Base-by-base conservation (phyloP, 2,113 vertebrate genomes). In the Scomber scombrus region DNA sequence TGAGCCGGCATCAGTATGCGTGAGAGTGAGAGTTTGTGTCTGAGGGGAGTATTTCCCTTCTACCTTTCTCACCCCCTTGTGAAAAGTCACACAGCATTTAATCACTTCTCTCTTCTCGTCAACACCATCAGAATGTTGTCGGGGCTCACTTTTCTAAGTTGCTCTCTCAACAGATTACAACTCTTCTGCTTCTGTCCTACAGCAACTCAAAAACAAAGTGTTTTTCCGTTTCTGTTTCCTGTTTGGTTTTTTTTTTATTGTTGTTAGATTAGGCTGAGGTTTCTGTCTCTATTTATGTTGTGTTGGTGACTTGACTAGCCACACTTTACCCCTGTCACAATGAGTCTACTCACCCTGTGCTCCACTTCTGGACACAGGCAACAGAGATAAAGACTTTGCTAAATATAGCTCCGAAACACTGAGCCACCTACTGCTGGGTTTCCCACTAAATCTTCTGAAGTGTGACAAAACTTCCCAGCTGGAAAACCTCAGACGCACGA, bases 21-120 rank as follows among this genome's bases (percentile, higher is more conserved):
- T 61, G 15, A 66, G 75, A 47, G 23, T 26, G 43, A 19, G 77
- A 31, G 49, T 60, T 68, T 40, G 62, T 67, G 45, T 71, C 49
- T 40, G 5, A 71, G 60, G 31, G 55, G 68, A 19, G 52, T 13
- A 40, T 85, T 71, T 84, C 81, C 81, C 75, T 71, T 78, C 81
- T 80, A 83, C 88, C 83, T 74, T 85, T 91, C 88, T 81, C 91
- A 91, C 74, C 78, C 45, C 47, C 78, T 56, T 80, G 89, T 91
- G 84, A 92, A 82, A 93, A 93, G 80, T 94, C 91, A 80, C 90
- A 91, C 90, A 71, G 81, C 78, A 87, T 93, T 91, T 85, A 89
- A 89, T 95, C 79, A 82, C 78, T 71, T 75, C 69, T 71, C 69
- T 66, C 43, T 45, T 80, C 15, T 74, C 16, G 49, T 75, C 60